These are phyloP conservation scores for Xestia c-nigrum DNA, from an alignment of 2,888 invertebrate genomes.

Conservation along the genomic window DNA sequence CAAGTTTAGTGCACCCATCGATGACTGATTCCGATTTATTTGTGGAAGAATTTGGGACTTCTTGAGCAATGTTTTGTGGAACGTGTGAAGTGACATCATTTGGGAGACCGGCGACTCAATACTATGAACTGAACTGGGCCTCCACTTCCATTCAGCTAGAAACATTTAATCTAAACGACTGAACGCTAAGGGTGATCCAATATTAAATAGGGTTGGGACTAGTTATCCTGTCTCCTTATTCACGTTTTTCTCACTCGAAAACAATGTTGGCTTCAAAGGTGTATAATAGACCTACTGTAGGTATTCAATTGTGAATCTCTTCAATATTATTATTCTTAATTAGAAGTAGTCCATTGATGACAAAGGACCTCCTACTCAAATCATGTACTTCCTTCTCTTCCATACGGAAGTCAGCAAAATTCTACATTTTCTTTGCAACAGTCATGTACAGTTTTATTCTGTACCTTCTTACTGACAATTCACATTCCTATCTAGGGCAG, in stretches of 20 bases:
- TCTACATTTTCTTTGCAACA: neutral
- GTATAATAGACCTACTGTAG: rapidly evolving
- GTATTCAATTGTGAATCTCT: neutral
- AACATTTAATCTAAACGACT: neutral
- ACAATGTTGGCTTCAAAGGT: neutral
- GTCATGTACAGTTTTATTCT: neutral
- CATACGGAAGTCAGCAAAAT: neutral
- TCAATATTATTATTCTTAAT: neutral
- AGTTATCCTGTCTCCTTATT: neutral
- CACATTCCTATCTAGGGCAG: conserved; percentile 1
- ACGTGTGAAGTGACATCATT: conserved; percentile 2
- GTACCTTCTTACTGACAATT: conserved; percentile 1
- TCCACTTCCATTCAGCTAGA: neutral
- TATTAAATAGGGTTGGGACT: neutral
- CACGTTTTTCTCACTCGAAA: neutral
- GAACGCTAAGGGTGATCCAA: neutral
- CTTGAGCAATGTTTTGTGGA: conserved; percentile 10
- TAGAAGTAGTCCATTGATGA: neutral
- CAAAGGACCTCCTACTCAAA: neutral
- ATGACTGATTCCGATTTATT: conserved; percentile 32
- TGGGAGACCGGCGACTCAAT: neutral
- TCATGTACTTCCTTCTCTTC: neutral
- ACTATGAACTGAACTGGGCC: neutral
- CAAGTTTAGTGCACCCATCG: conserved; percentile 38
- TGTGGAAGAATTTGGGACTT: conserved; percentile 21